Evolutionary conservation across 1,140 invertebrate species (phyloP).

Genomic region (Drosophila rufa): DNA sequence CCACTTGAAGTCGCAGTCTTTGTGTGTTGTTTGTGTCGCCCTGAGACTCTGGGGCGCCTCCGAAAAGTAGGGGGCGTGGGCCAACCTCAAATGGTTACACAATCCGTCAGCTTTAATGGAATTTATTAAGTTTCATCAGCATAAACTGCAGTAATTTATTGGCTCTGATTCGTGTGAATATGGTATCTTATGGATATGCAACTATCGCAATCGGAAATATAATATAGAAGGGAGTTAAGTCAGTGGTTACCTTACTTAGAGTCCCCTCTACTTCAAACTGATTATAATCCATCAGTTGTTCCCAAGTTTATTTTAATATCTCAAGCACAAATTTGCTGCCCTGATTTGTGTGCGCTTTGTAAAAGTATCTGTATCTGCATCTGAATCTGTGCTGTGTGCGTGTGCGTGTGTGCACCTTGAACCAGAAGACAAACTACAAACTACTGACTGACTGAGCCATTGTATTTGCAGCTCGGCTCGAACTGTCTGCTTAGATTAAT

Average conservation of each 20-base stretch:
- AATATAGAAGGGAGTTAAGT: not conserved
- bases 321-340: slow-evolving; percentile 5
- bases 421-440: slow-evolving; percentile 39
- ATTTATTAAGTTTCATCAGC: slow-evolving; percentile 72
- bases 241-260: too few species aligned
- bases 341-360: slow-evolving; percentile 24
- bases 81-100: slow-evolving; percentile 34
- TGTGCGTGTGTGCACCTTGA: slow-evolving; percentile 29
- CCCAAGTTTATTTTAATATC: not conserved
- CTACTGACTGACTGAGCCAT: slow-evolving; percentile 27
- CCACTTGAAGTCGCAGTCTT: slow-evolving; percentile 23
- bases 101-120: slow-evolving; percentile 35
- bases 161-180: slow-evolving; percentile 23
- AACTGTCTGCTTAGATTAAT: slow-evolving; percentile 52
- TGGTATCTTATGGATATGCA: not conserved
- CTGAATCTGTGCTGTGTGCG: slow-evolving; percentile 5
- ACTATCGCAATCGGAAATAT: not conserved
- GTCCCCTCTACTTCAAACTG: too few species aligned
- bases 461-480: slow-evolving; percentile 43
- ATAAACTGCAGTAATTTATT: slow-evolving; percentile 71
- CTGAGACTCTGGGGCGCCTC: slow-evolving; percentile 55
- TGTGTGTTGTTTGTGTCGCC: slow-evolving; percentile 26
- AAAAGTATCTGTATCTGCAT: slow-evolving; percentile 23
- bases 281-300: too few species aligned
- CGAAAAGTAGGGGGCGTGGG: slow-evolving; percentile 32